Conservation (phyloP, 2,113 vertebrate species). For the Capreolus pygargus region DNA sequence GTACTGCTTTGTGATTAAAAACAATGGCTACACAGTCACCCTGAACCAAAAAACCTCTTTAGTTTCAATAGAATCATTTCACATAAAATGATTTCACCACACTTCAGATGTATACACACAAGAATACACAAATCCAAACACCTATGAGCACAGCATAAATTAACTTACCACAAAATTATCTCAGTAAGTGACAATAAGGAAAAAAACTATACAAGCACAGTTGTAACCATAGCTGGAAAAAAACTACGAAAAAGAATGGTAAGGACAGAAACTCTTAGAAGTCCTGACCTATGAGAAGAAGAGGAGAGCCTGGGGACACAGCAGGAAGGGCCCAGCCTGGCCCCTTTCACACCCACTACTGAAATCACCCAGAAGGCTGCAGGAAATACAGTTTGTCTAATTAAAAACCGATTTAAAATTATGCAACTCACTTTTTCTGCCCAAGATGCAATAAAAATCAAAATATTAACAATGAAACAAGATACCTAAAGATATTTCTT, state of each 20-base stretch:
- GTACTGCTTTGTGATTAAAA: background rate
- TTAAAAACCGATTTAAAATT: background rate
- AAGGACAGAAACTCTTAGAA: background rate
- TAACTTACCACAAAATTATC: background rate
- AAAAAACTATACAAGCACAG: background rate
- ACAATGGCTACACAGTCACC: background rate
- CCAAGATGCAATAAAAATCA: background rate
- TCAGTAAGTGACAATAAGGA: background rate
- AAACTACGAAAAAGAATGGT: background rate
- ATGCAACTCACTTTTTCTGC: background rate
- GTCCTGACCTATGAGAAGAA: too few relatives aligned
- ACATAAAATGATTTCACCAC: background rate
- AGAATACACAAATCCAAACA: background rate
- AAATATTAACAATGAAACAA: background rate
- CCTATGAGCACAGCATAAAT: background rate
- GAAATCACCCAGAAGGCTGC: background rate
- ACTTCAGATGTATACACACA: background rate
- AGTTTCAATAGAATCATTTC: background rate
- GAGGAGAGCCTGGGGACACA: background rate
- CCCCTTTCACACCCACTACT: too few relatives aligned
- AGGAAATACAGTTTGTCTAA: background rate
- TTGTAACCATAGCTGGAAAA: background rate
- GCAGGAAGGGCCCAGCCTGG: too few relatives aligned
- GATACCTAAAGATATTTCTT: background rate
- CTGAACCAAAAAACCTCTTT: background rate